A percentile compares a stretch with the other conserved stretches of the same genome.
These are phyloP conservation scores for Tachina lurida DNA, from an alignment of 2,888 invertebrate species.

Conservation along the genomic window DNA sequence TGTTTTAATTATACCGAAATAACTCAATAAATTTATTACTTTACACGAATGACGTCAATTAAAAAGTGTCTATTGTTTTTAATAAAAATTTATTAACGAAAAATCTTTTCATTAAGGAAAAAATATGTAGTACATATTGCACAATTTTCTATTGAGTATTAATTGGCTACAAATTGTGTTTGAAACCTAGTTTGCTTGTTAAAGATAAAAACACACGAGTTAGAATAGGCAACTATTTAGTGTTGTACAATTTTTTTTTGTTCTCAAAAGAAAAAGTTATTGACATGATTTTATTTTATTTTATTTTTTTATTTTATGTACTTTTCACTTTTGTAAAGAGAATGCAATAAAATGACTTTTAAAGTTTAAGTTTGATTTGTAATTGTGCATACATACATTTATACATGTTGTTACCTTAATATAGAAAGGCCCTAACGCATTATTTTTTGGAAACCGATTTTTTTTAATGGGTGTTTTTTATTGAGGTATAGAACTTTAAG, in stretches of 20 bases:
- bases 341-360: slow-evolving; percentile 8
- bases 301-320: not conserved
- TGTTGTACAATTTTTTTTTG: not conserved
- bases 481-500: too few species aligned
- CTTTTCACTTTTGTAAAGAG: not conserved
- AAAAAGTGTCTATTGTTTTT: slow-evolving; percentile 48
- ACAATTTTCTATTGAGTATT: slow-evolving; percentile 35
- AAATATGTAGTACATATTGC: slow-evolving; percentile 11
- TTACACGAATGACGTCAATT: slow-evolving; percentile 54
- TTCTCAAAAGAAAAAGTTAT: not conserved
- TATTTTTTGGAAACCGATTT: too few species aligned
- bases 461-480: too few species aligned
- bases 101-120: slow-evolving; percentile 18
- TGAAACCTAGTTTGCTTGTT: slow-evolving; percentile 9
- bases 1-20: slow-evolving; percentile 63
- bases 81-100: slow-evolving; percentile 39
- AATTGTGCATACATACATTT: not conserved
- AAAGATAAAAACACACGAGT: not conserved
- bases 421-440: too few species aligned
- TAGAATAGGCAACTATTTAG: not conserved
- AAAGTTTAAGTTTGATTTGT: not conserved
- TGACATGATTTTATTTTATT: too few species aligned
- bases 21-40: slow-evolving; percentile 38
- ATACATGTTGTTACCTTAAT: too few species aligned
- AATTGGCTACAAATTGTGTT: slow-evolving; percentile 43